Base-by-base conservation (phyloP, 2,888 invertebrate species). In the Agelastica alni region DNA sequence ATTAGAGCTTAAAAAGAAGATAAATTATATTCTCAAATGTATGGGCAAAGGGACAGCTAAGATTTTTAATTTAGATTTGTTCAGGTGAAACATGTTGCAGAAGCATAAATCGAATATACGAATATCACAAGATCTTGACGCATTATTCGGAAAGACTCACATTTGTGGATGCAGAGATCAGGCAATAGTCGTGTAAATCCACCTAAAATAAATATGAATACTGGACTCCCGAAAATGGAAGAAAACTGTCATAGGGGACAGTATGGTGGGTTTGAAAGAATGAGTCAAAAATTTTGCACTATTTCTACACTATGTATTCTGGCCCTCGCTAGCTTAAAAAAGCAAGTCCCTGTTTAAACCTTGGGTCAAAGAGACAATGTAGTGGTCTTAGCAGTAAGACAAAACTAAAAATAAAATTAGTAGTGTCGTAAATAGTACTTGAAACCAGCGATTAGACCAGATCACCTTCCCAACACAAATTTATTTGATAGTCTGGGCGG, bases 281-380 rank as follows among this genome's bases (percentile, higher is more conserved):
- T 46, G 46, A 34, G 46, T 5, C 46, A 46, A 12, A 46, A 46
- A 10, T 14, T 46, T 2, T 46, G 46, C 34, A 46, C 46, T 7
- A 17, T 46, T 1, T 9, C 10, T 1, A 46, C 46, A 4, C 7
- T 16, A 2, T 46, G 20, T 26, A 1, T 20, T 1, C 1, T 31
- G 3, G n/a, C 6, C 7, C 28, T 12, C 1, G 16, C 30, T 1
- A n/a, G 28, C 4, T 10, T 31, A 13, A 9, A 30, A 9, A 4
- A 14, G 10, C 7, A n/a, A 3, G 12, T 45, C 2, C 14, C 28
- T 3, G 4, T 32, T 3, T 7, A 16, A 5, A 17, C 31, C 9
- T 31, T 45, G 9, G 45, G 45, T 4, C 45, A 45, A 16, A 31
- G 45, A 13, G 45, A 45, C 14, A 45, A 45, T 32, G 16, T 16